Percentiles rank a stretch among this genome's conserved stretches.
Conservation (phyloP, 2,113 vertebrate species). For the Hippocampus barbouri region DNA sequence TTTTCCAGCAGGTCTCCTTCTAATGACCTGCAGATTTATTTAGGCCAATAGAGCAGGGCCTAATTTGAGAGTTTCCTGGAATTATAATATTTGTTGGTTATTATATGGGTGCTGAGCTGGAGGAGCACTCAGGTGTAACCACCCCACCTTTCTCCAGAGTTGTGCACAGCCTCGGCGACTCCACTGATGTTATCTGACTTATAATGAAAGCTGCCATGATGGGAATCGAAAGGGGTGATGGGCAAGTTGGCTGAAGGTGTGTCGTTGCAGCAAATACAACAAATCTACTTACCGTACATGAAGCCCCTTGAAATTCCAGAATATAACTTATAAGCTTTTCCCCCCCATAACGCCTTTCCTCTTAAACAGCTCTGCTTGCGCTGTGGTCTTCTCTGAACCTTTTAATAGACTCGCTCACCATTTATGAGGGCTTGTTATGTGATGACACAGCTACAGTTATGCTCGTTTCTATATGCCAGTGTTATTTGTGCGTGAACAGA, state of each 20-base stretch:
- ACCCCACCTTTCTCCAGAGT: constrained; percentile 27
- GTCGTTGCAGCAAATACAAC: constrained; percentile 16
- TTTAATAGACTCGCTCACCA: background rate
- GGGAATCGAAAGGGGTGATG: constrained; percentile 35
- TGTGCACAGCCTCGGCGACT: constrained; percentile 57
- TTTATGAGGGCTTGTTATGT: background rate
- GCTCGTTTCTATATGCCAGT: background rate
- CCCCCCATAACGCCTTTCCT: constrained; percentile 12
- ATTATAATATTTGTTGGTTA: constrained; percentile 2
- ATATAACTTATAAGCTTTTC: constrained; percentile 10
- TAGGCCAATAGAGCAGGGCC: background rate
- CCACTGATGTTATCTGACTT: constrained; percentile 58
- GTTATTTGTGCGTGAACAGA: background rate
- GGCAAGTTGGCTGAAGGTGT: constrained; percentile 30
- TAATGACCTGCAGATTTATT: constrained; percentile 1
- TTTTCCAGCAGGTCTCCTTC: background rate
- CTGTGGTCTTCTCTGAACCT: constrained; percentile 8
- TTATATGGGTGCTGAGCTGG: background rate
- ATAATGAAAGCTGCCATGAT: constrained; percentile 40
- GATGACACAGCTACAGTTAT: constrained; percentile 1
- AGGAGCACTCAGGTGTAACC: constrained; percentile 16
- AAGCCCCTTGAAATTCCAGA: constrained; percentile 3
- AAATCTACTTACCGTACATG: constrained; percentile 24
- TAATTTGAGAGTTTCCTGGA: constrained; percentile 4
- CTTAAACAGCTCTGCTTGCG: constrained; percentile 5